Conservation (phyloP, 2,113 vertebrate species). For the Clarias batrachus region DNA sequence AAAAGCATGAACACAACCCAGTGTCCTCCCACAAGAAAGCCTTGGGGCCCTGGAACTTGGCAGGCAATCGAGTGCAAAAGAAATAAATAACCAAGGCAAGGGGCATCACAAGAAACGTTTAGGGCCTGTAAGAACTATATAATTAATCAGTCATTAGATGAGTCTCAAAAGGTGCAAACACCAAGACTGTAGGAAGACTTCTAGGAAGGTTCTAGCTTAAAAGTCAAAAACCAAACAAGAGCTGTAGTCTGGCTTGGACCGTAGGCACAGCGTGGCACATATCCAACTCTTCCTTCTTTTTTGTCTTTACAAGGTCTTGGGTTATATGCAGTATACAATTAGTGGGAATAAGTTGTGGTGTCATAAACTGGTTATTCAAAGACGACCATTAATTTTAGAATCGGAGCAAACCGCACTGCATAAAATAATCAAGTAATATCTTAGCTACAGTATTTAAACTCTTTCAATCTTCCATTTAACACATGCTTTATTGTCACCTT, state of each 20-base stretch:
- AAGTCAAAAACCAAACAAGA: background rate
- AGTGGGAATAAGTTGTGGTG: constrained; percentile 61
- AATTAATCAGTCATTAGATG: constrained; percentile 8
- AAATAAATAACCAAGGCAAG: constrained; percentile 31
- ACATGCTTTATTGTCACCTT: constrained; percentile 53
- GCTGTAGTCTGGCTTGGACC: background rate
- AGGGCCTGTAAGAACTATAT: background rate
- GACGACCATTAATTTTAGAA: constrained; percentile 65
- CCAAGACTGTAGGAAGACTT: background rate
- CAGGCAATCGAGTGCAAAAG: constrained; percentile 55
- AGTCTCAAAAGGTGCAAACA: background rate
- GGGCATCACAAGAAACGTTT: constrained; percentile 14
- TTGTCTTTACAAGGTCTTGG: constrained; percentile 54
- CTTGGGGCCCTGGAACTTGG: constrained; percentile 72
- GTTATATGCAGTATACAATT: constrained; percentile 62
- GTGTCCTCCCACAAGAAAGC: constrained; percentile 78
- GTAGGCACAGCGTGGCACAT: constrained; percentile 13
- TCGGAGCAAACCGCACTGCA: constrained; percentile 54
- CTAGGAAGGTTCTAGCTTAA: background rate
- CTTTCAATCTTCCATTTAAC: constrained; percentile 61
- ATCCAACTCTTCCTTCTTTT: constrained; percentile 42
- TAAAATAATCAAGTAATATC: constrained; percentile 57
- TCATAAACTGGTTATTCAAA: constrained; percentile 47
- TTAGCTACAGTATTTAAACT: constrained; percentile 53
- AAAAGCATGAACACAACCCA: constrained; percentile 75